A percentile compares a stretch with the other conserved stretches of the same genome.
Evolutionary conservation across 2,888 invertebrate genomes (phyloP).

Genomic region (Diachrysia chrysitis): DNA sequence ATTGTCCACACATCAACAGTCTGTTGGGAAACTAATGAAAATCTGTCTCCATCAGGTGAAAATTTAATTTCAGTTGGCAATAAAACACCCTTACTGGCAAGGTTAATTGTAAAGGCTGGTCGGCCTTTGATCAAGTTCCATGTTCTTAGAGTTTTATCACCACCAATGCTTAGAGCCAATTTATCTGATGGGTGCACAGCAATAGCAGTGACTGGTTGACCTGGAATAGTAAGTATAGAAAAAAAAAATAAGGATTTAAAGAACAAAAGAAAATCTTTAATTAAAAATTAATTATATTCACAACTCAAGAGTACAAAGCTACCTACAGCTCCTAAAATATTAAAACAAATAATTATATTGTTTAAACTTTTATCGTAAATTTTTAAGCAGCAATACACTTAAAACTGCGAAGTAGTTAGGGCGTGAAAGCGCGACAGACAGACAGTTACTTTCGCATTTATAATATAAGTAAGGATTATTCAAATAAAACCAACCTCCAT

Average conservation of each 20-base stretch:
- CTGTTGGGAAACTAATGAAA: conserved; percentile 92
- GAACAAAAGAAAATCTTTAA: no score
- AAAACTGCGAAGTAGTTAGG: no score
- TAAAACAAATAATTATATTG: no score
- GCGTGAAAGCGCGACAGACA: no score
- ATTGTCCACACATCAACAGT: conserved; percentile 95
- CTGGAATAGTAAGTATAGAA: conserved; percentile 70
- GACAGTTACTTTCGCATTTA: no score
- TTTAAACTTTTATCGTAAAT: no score
- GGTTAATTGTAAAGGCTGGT: conserved; percentile 96
- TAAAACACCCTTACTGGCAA: conserved; percentile 91
- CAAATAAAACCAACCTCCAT: conserved; percentile 91
- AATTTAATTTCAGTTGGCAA: conserved; percentile 90
- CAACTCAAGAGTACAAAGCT: no score
- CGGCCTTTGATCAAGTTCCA: conserved; percentile 98
- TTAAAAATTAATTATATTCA: no score
- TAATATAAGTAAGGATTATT: background rate
- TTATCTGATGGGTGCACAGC: conserved; percentile 97
- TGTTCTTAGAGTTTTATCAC: conserved; percentile 94
- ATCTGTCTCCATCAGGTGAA: conserved; percentile 93
- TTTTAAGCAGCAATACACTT: no score
- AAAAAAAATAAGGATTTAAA: conserved; percentile 9
- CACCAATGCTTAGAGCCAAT: conserved; percentile 95
- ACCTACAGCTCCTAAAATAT: no score
- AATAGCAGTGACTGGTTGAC: conserved; percentile 92